Conservation (phyloP, 2,113 vertebrate species). For the Sphyrna mokarran region DNA sequence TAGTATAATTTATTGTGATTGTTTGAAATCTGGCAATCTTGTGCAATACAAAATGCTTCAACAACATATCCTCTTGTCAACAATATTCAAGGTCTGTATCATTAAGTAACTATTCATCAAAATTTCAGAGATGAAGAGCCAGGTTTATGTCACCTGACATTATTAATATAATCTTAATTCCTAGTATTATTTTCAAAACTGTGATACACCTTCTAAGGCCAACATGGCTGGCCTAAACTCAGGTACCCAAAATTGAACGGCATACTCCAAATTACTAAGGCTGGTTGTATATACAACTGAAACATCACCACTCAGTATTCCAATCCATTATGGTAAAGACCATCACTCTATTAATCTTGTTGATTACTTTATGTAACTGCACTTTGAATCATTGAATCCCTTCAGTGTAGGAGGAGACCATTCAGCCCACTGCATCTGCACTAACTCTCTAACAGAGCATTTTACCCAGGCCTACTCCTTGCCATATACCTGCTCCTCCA, state of each 20-base stretch:
- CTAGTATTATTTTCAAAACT: neutral
- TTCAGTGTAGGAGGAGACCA: no score
- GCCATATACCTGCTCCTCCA: no score
- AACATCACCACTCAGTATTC: neutral
- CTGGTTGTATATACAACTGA: neutral
- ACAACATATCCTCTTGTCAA: no score
- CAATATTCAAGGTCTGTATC: no score
- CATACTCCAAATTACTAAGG: neutral
- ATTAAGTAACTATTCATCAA: neutral
- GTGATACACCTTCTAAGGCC: neutral
- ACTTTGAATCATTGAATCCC: neutral
- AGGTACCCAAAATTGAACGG: neutral
- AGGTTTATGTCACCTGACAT: neutral
- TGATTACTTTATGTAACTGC: neutral
- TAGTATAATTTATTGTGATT: no score
- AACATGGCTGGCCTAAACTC: neutral
- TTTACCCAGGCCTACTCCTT: no score
- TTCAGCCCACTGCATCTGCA: no score
- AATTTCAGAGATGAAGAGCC: neutral
- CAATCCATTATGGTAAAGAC: neutral
- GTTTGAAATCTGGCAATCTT: no score
- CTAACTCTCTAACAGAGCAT: no score
- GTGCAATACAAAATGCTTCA: no score
- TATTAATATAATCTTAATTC: neutral
- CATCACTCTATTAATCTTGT: neutral